Evolutionary conservation across 2,797 vertebrate species (phyloP), one percentile per base, ranked within the genome.

Genomic region (Sebastolobus altivelis): DNA sequence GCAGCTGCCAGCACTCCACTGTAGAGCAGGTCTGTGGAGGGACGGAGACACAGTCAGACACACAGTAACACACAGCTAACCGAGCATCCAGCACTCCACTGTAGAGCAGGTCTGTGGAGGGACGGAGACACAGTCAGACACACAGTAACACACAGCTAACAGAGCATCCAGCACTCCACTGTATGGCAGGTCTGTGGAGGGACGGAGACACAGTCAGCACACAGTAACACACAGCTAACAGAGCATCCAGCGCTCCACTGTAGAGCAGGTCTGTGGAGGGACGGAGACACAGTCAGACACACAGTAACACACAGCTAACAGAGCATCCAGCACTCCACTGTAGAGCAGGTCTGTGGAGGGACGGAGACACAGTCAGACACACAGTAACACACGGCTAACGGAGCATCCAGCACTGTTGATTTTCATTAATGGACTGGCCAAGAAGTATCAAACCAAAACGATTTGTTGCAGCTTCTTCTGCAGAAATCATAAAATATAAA

Each of bases 1-100:
- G 94, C 72, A 99, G 89, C 79, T 81, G 88, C 94, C 97, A 97
- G 79, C 97, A 98, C 40, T 97, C 95, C 3, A 94, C 94, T 6
- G 94, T 90, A 0, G 94, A 88, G 82, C 97, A 98, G 38, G 94
- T 96, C 97, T 99, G 76, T 3, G 55, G 33, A 54, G 35, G 18
- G n/a, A 74, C 52, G 65, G 13, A 69, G 5, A 3, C 40, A 70
- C 54, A 43, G 52, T 60, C 55, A 78, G 1, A 65, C 75, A 75
- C 20, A 46, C 54, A 25, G 38, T 25, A 60, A 31, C 61, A 27
- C 25, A 25, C 1, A 29, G 22, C 25, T 25, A 25, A 25, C 25
- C 1, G 25, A 25, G 25, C 25, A 25, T 25, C 25, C 25, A 25
- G 25, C 25, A 25, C 25, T 25, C 25, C 25, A 25, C 25, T 25